Evolutionary conservation across 1,140 invertebrate genomes (phyloP).

Genomic region (Caenorhabditis tropicalis): DNA sequence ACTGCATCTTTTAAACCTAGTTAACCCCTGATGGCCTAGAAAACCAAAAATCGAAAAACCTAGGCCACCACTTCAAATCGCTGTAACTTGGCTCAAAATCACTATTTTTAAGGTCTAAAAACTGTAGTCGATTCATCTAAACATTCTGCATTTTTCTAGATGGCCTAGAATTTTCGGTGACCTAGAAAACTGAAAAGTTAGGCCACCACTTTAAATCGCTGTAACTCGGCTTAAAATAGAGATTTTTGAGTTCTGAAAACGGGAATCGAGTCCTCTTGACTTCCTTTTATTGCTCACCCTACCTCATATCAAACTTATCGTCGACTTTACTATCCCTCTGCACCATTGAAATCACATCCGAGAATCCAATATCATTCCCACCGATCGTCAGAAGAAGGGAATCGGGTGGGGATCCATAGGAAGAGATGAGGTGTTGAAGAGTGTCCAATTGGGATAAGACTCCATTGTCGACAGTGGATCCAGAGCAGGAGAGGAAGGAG

Average conservation of each 20-base stretch:
- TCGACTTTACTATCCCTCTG: not conserved
- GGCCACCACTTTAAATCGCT: too few species aligned
- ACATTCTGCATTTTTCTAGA: not conserved
- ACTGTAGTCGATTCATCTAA: not conserved
- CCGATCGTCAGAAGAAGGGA: constrained; percentile 43
- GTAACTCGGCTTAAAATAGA: too few species aligned
- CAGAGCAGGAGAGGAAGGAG: constrained; percentile 23
- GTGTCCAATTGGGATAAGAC: not conserved
- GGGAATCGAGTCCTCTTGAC: too few species aligned
- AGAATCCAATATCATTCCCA: constrained; percentile 50
- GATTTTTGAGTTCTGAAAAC: too few species aligned
- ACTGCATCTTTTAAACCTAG: too few species aligned
- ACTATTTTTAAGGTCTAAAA: not conserved
- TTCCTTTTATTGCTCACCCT: not conserved
- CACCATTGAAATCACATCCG: constrained; percentile 22
- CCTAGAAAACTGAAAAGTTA: not conserved
- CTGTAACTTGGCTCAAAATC: too few species aligned
- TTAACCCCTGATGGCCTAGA: too few species aligned
- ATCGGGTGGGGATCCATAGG: not conserved
- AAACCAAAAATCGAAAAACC: too few species aligned
- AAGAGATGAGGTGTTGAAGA: not conserved
- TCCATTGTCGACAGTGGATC: not conserved
- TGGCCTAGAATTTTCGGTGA: not conserved
- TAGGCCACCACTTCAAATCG: too few species aligned
- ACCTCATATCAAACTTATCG: constrained; percentile 30